phyloP scores from a whole-genome alignment of 2,113 vertebrate genomes.

The Crypturellus undulatus region DNA sequence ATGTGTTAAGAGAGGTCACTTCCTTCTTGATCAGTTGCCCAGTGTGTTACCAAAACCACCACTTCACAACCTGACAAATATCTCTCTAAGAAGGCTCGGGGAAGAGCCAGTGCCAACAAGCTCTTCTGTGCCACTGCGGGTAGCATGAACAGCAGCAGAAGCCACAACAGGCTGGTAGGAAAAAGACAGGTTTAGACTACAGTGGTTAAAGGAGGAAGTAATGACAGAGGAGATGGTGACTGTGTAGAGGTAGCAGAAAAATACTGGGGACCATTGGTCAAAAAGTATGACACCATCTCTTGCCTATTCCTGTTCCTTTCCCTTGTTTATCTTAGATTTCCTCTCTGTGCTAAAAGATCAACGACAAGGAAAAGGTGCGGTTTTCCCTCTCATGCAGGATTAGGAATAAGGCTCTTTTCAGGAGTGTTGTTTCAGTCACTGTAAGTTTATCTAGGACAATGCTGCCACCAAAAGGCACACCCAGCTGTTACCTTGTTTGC shows the following conservation, averaged over 20 bases:
- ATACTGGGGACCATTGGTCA: neutral
- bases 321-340: neutral
- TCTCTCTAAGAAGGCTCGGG: neutral
- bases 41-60: neutral
- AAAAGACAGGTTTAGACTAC: neutral
- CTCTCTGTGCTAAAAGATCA: neutral
- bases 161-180: neutral
- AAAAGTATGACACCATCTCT: neutral
- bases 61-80: neutral
- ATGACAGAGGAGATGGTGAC: neutral
- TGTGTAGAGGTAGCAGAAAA: neutral
- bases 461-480: slow-evolving; percentile 64
- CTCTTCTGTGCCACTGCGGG: neutral
- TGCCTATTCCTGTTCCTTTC: neutral
- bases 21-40: neutral
- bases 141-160: neutral
- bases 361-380: neutral
- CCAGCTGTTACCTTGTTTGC: neutral
- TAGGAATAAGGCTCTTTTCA: neutral
- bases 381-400: accelerated
- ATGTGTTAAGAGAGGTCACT: neutral
- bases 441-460: slow-evolving; percentile 13
- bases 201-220: neutral
- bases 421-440: neutral
- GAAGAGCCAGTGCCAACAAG: neutral